Conservation (phyloP, 2,797 vertebrate genomes). For the Cryptoprocta ferox region DNA sequence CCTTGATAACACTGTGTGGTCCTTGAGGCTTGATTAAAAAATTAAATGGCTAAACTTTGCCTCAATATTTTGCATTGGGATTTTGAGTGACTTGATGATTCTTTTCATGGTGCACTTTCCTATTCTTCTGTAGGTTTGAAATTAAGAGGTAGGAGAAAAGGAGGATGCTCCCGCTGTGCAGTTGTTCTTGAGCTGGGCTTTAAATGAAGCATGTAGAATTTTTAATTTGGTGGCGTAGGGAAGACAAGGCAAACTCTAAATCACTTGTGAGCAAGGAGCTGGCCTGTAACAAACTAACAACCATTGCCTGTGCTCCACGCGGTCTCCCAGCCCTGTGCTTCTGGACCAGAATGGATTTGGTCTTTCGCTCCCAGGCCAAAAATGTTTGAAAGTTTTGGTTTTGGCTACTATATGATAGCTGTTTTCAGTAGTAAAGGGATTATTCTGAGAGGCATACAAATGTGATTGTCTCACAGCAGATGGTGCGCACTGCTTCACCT, state of each 20-base stretch:
- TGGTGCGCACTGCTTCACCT: conserved; percentile 99
- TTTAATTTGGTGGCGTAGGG: conserved; percentile 86
- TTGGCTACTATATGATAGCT: conserved; percentile 90
- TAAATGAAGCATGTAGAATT: conserved; percentile 88
- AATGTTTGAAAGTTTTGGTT: conserved; percentile 89
- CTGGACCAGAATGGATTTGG: conserved; percentile 78
- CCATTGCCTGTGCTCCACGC: conserved; percentile 38
- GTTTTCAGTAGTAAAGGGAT: conserved; percentile 95
- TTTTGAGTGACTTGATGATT: conserved; percentile 90
- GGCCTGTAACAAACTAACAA: conserved; percentile 71
- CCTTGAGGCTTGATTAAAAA: conserved; percentile 98
- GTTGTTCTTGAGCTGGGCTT: conserved; percentile 87
- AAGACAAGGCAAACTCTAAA: conserved; percentile 82
- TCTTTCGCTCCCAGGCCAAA: conserved; percentile 84
- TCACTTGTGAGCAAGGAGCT: conserved; percentile 77
- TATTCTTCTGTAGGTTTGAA: conserved; percentile 85
- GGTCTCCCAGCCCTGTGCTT: conserved; percentile 47
- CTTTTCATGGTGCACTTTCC: conserved; percentile 86
- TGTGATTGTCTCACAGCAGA: conserved; percentile 99
- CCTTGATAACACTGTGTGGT: conserved; percentile 99
- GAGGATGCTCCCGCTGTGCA: conserved; percentile 85
- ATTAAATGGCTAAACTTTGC: conserved; percentile 92
- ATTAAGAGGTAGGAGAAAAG: conserved; percentile 87
- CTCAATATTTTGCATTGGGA: conserved; percentile 89
- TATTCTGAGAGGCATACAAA: conserved; percentile 97